Evolutionary conservation across 2,888 invertebrate genomes (phyloP), one percentile per base, ranked within the genome.

Genomic region (Sabatieria punctata): DNA sequence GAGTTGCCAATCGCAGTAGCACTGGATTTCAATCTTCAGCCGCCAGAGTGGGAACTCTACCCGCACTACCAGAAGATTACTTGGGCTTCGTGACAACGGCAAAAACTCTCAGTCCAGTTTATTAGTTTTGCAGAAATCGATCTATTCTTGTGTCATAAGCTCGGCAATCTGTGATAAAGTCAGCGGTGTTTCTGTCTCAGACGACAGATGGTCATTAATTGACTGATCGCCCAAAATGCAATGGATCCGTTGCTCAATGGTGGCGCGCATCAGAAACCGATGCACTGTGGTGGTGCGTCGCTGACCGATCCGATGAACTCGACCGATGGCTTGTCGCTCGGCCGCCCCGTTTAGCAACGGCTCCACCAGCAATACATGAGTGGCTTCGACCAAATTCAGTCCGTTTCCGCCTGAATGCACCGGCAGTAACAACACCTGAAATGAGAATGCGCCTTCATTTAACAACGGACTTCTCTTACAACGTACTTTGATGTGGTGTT

Each of bases 1-100:
- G 93, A 95, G 71, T 89, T 95, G 71, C 86, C 85, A 4, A 86
- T 89, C 41, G 74, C 91, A 45, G 86, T 91, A 43, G 88, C 89
- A 2, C 73, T 95, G 50, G 89, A 93, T 70, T 93, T 95, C 65
- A 83, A 84, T 13, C 74, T 95, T 48, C 88, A 88, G 70, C 77
- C 89, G 54, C 85, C 88, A 23, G 83, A 82, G 44, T 79, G 79
- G 71, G 88, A 91, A 70, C 78, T 93, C 54, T 79, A 82, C 69
- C 88, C 91, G 13, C 91, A 93, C 69, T 91, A 88, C 73, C 89
- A 91, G 19, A 49, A 49, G n/a, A 33, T 50, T 13, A n/a, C n/a
- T n/a, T 33, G 33, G 33, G 33, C 33, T 33, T 8, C 24, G 13
- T 23, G 24, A n/a, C n/a, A n/a, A n/a, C n/a, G n/a, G n/a, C n/a